Evolutionary conservation across 35 echinoderm and acorn worm species (phyloP).

Genomic region (Apostichopus parvimensis): DNA sequence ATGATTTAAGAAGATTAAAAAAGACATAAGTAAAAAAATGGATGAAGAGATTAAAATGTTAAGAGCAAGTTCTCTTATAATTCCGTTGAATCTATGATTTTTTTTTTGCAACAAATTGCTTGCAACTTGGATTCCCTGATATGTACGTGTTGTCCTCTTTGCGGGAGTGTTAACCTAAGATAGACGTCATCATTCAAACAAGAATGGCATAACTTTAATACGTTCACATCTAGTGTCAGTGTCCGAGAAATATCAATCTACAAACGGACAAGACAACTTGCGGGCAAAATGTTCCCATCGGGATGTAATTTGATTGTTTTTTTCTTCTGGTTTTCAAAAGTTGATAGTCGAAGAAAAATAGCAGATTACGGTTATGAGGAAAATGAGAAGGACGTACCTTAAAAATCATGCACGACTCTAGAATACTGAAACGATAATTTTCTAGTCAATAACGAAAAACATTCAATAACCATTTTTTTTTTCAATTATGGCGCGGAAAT

Average conservation of each 20-base stretch:
- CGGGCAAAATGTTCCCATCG: conserved; percentile 3
- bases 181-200: no score
- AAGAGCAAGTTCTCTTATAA: no score
- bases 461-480: neutral
- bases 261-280: neutral
- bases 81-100: no score
- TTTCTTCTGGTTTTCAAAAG: neutral
- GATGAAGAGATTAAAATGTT: no score
- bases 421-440: conserved; percentile 16
- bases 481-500: conserved; percentile 30
- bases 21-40: no score
- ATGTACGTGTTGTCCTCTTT: no score
- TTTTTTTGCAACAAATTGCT: no score
- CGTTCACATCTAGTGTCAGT: neutral
- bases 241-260: neutral
- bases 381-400: neutral
- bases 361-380: neutral
- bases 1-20: no score
- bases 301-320: conserved; percentile 12
- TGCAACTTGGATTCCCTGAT: no score
- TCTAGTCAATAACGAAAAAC: conserved; percentile 16
- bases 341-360: conserved; percentile 17
- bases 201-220: no score
- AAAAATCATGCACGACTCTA: neutral
- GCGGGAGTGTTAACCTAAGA: no score